Percentiles rank a stretch among this genome's conserved stretches.
Evolutionary conservation across 2,797 vertebrate species (phyloP).

Genomic region (Centropyge bicolor): DNA sequence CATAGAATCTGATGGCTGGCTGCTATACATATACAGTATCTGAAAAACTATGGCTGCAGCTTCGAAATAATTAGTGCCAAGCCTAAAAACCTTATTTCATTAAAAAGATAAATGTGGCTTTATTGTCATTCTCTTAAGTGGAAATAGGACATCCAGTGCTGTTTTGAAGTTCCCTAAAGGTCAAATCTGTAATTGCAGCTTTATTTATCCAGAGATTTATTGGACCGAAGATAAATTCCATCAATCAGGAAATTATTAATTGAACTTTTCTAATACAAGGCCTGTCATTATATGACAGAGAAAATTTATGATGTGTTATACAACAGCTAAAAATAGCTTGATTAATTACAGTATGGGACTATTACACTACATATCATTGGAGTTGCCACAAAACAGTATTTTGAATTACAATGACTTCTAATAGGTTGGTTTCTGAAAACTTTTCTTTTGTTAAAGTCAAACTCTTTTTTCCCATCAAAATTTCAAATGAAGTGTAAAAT

Average conservation of each 20-base stretch:
- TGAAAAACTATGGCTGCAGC: not conserved
- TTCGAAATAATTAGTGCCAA: not conserved
- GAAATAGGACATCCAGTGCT: not conserved
- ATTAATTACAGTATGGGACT: conserved; percentile 6
- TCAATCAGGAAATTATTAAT: conserved; percentile 42
- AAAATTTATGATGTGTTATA: conserved; percentile 34
- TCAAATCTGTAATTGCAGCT: conserved; percentile 17
- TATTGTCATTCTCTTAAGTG: not conserved
- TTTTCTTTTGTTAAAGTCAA: not conserved
- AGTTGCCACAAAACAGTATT: conserved; percentile 9
- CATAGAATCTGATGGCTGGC: not conserved
- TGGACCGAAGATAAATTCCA: conserved; percentile 10
- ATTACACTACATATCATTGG: not conserved
- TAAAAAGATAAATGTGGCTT: not conserved
- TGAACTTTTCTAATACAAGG: conserved; percentile 27
- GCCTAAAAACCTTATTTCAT: not conserved
- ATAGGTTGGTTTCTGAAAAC: conserved; percentile 17
- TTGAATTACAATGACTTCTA: conserved; percentile 26
- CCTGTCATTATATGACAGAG: conserved; percentile 23
- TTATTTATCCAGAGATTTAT: conserved; percentile 37
- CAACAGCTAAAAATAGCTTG: conserved; percentile 30
- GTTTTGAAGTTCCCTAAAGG: conserved; percentile 17
- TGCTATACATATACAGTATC: not conserved
- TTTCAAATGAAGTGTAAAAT: not conserved
- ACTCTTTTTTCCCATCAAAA: not conserved